These are phyloP conservation scores for Leuctra nigra DNA, from an alignment of 2,888 invertebrate species.

Conservation along the genomic window DNA sequence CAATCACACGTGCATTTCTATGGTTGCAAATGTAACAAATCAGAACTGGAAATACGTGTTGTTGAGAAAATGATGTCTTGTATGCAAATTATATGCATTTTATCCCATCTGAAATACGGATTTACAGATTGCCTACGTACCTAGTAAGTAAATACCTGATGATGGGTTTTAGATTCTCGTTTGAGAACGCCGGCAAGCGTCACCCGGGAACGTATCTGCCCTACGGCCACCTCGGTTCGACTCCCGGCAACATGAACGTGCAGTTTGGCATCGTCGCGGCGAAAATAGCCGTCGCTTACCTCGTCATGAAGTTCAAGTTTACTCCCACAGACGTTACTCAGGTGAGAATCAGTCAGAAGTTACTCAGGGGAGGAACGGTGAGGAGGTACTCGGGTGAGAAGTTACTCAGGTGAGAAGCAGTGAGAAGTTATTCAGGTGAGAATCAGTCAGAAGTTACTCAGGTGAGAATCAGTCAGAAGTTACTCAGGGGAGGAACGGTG, in stretches of 20 bases:
- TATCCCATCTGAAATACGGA: no score
- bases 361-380: no score
- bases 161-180: constrained; percentile 27
- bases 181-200: constrained; percentile 25
- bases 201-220: constrained; percentile 27
- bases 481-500: no score
- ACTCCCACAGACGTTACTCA: constrained; percentile 19
- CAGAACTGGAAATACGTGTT: not conserved
- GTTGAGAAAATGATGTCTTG: no score
- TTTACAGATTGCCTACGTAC: no score
- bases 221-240: constrained; percentile 27
- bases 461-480: no score
- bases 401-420: no score
- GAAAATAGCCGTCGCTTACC: constrained; percentile 27
- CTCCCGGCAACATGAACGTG: constrained; percentile 25
- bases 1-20: not conserved
- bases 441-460: no score
- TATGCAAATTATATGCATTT: no score
- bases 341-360: no score
- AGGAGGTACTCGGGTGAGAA: no score
- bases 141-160: not conserved
- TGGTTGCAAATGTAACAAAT: not conserved
- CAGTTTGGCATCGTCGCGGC: constrained; percentile 27
- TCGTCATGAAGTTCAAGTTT: constrained; percentile 26
- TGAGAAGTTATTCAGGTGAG: no score